These are phyloP conservation scores for Magallana angulata DNA, from an alignment of 1,140 invertebrate genomes.

Conservation along the genomic window DNA sequence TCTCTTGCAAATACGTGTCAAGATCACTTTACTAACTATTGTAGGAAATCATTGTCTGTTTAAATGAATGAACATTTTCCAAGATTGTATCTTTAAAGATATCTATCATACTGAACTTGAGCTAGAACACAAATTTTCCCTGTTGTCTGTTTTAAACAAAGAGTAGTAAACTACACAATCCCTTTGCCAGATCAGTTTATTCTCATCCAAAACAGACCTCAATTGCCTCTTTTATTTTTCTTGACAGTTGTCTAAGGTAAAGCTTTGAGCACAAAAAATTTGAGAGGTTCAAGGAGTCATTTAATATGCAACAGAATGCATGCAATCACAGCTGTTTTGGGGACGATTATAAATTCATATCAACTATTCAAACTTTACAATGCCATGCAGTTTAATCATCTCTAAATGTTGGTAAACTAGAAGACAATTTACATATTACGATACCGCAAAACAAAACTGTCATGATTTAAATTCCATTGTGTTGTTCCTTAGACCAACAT, in stretches of 20 bases:
- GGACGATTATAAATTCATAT: neutral
- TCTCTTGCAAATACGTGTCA: neutral
- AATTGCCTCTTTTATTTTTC: neutral
- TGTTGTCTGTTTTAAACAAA: slow-evolving; percentile 18
- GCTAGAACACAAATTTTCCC: slow-evolving; percentile 12
- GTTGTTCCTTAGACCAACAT: neutral
- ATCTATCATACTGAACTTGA: slow-evolving; percentile 3
- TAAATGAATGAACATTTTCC: slow-evolving; percentile 22
- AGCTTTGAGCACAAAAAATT: slow-evolving; percentile 4
- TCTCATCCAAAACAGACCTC: neutral
- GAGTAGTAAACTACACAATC: neutral
- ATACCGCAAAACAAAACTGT: slow-evolving; percentile 19
- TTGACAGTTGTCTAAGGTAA: neutral
- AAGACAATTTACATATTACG: slow-evolving; percentile 18
- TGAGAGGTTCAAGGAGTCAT: neutral
- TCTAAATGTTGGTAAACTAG: too few relatives aligned
- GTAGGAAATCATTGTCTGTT: slow-evolving; percentile 26
- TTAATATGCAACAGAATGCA: neutral
- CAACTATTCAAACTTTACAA: neutral
- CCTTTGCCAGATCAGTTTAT: neutral
- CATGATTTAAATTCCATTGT: slow-evolving; percentile 26
- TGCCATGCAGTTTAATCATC: too few relatives aligned
- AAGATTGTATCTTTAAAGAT: neutral
- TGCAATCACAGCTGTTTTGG: neutral
- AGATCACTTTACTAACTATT: slow-evolving; percentile 18